Conservation (phyloP, 2,113 vertebrate genomes). For the Megaceryle torquata region DNA sequence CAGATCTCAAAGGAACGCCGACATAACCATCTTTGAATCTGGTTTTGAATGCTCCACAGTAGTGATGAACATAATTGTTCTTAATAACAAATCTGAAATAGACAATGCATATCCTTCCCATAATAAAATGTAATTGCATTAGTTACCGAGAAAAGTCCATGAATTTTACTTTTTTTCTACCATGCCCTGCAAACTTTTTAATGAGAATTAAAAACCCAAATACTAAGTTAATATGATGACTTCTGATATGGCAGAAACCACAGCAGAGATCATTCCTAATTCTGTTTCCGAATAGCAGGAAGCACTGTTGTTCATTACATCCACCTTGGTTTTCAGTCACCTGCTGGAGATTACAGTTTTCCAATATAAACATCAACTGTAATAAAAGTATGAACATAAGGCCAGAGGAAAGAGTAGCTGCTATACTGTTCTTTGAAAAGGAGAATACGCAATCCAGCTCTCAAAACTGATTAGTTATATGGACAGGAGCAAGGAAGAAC, state of each 20-base stretch:
- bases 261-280: neutral
- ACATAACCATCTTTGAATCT: neutral
- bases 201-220: neutral
- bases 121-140: neutral
- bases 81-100: neutral
- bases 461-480: neutral
- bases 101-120: neutral
- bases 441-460: neutral
- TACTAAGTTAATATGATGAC: neutral
- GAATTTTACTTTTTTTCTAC: neutral
- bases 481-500: neutral
- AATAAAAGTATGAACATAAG: neutral
- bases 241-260: neutral
- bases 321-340: neutral
- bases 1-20: neutral
- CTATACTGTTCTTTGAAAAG: neutral
- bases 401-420: neutral
- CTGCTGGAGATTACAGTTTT: neutral
- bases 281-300: neutral
- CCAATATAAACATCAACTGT: neutral
- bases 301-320: neutral
- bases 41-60: neutral
- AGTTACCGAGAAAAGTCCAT: neutral
- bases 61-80: neutral
- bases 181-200: neutral